These are phyloP conservation scores for Hypocryptadius cinnamomeus DNA, from an alignment of 2,113 vertebrate genomes.

Conservation along the genomic window DNA sequence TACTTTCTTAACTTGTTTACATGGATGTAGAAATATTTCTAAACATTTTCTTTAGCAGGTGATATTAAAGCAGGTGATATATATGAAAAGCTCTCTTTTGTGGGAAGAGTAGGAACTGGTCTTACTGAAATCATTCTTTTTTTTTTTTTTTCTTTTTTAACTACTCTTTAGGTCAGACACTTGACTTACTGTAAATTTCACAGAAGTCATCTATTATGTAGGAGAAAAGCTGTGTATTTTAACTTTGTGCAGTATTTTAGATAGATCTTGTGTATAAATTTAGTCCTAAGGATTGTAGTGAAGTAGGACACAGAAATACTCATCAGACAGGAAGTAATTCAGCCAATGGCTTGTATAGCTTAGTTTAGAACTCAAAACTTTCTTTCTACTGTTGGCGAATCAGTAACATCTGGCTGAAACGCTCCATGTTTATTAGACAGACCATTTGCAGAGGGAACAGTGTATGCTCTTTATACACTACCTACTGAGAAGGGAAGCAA, in stretches of 20 bases:
- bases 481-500: background rate
- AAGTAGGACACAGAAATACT: background rate
- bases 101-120: background rate
- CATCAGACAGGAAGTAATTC: background rate
- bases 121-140: background rate
- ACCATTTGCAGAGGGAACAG: background rate
- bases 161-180: background rate
- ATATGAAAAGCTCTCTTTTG: background rate
- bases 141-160: background rate
- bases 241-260: background rate
- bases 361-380: background rate
- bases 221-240: background rate
- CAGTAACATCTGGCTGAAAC: background rate
- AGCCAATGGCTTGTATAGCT: background rate
- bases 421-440: background rate
- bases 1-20: conserved; percentile 12
- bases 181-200: background rate
- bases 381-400: background rate
- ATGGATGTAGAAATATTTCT: conserved; percentile 14
- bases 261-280: background rate
- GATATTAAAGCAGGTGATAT: background rate
- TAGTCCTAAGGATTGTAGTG: background rate
- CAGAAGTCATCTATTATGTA: background rate
- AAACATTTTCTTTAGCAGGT: background rate
- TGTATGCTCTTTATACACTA: background rate